Percentiles rank a stretch among this genome's conserved stretches.
phyloP scores from a whole-genome alignment of 2,888 invertebrate genomes.

The Drosophila colorata region DNA sequence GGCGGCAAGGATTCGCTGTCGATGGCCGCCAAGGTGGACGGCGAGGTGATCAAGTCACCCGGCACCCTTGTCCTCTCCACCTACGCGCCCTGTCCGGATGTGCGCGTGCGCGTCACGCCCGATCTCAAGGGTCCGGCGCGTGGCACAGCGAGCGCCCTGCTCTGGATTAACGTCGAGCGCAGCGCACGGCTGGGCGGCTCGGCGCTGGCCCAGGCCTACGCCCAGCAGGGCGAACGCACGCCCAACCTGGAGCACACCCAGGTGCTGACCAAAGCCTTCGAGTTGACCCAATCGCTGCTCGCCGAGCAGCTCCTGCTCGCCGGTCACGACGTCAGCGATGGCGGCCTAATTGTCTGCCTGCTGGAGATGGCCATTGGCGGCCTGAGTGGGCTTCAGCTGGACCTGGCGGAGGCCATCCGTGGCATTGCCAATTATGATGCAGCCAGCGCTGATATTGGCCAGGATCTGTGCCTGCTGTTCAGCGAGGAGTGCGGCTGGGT shows the following conservation, averaged over 20 bases:
- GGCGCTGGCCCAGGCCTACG: slow-evolving; percentile 95
- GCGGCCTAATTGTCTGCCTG: slow-evolving; percentile 95
- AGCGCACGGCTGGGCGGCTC: slow-evolving; percentile 94
- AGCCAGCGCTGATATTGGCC: slow-evolving; percentile 74
- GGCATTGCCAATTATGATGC: slow-evolving; percentile 61
- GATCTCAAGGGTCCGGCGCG: slow-evolving; percentile 91
- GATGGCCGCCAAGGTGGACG: slow-evolving; percentile 95
- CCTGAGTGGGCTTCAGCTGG: slow-evolving; percentile 90
- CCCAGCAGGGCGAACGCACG: slow-evolving; percentile 91
- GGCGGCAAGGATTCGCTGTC: slow-evolving; percentile 99
- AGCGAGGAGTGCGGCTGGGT: slow-evolving; percentile 95
- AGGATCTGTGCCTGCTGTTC: slow-evolving; percentile 90
- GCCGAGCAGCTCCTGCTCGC: slow-evolving; percentile 87
- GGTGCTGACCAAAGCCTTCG: slow-evolving; percentile 91
- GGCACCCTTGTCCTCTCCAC: slow-evolving; percentile 98
- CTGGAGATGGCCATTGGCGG: slow-evolving; percentile 99
- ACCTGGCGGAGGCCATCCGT: slow-evolving; percentile 86
- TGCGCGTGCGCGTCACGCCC: slow-evolving; percentile 94
- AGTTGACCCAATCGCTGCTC: slow-evolving; percentile 93
- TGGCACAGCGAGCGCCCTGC: slow-evolving; percentile 87
- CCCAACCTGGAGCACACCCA: slow-evolving; percentile 92
- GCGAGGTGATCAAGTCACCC: slow-evolving; percentile 90
- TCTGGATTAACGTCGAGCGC: slow-evolving; percentile 93
- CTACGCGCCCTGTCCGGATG: slow-evolving; percentile 97
- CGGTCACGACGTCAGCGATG: slow-evolving; percentile 99